Percentiles rank a stretch among this genome's conserved stretches.
Evolutionary conservation across 2,797 vertebrate genomes (phyloP).

Genomic region (Galagoides demidoff): DNA sequence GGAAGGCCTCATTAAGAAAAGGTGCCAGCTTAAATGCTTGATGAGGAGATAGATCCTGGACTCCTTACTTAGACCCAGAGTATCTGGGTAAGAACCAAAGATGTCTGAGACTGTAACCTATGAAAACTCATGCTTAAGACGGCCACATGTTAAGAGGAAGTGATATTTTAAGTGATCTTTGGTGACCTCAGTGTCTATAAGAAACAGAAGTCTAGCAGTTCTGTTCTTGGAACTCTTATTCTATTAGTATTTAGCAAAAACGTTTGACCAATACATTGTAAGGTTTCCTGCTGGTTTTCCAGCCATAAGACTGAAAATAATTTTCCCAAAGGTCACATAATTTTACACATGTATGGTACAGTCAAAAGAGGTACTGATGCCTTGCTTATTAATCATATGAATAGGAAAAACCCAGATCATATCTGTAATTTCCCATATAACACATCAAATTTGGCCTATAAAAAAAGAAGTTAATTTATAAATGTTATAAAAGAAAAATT

Average conservation of each 20-base stretch:
- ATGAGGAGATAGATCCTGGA: not conserved
- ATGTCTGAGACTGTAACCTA: not conserved
- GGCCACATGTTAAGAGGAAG: not conserved
- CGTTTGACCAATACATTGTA: not conserved
- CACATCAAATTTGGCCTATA: not conserved
- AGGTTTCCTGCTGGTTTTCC: not conserved
- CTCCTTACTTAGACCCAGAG: not conserved
- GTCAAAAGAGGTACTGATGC: not conserved
- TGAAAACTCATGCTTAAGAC: not conserved
- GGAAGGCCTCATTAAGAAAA: slow-evolving; percentile 1
- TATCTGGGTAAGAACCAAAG: not conserved
- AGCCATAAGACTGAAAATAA: not conserved
- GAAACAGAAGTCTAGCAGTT: slow-evolving; percentile 14
- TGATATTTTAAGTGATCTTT: not conserved
- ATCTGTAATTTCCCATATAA: not conserved
- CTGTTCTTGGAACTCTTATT: slow-evolving; percentile 39
- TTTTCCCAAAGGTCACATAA: not conserved
- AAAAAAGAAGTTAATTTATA: not conserved
- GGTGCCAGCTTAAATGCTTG: not conserved
- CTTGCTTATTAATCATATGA: not conserved
- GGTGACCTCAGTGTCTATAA: not conserved
- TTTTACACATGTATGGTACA: not conserved
- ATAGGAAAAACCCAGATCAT: not conserved
- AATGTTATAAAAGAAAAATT: slow-evolving; percentile 19
- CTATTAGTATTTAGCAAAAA: not conserved